Base-by-base conservation (phyloP, 2,888 invertebrate species). In the Macrosoma leucophasiata region DNA sequence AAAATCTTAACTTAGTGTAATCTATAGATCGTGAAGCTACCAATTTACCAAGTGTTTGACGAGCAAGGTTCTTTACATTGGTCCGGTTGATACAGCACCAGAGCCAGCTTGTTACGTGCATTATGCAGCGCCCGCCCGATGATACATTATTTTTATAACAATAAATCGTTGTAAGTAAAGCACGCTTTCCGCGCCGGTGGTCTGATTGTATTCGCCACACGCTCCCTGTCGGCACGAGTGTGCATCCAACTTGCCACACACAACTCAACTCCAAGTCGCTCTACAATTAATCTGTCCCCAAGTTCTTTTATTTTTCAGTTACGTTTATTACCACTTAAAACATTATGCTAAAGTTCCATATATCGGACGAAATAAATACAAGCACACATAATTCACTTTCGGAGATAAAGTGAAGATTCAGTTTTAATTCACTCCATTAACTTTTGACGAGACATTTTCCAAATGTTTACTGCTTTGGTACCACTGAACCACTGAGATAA, bases 111-210 rank as follows among this genome's bases (percentile, higher is more conserved):
- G 82, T 82, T 79, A 76, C 71, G 61, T 54, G 65, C 66, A 79
- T 79, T 81, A 79, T 78, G 64, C 66, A 58, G 58, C 63, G 59
- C 53, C 55, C 51, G 58, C 49, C 55, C 74, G 77, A 81, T 81
- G 81, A 82, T 81, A 81, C 81, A 82, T 84, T 82, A 82, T 82
- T 82, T 82, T 82, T 82, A 79, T 84, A 81, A 82, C 77, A 84
- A 84, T 84, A 82, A 84, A 82, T 82, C 77, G 75, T 71, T 65
- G 74, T 64, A 74, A 76, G 81, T 79, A 81, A 78, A 76, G 76
- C 77, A 81, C 77, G n/a, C n/a, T 70, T 71, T 49, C 67, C 56
- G 58, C 69, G 53, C 62, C 61, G 82, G 82, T 82, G 81, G 82
- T 75, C 79, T 56, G 54, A 22, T 30, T 36, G 41, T 41, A 36